phyloP scores from a whole-genome alignment of 1,140 invertebrate species.

The Cyphomyrmex costatus region DNA sequence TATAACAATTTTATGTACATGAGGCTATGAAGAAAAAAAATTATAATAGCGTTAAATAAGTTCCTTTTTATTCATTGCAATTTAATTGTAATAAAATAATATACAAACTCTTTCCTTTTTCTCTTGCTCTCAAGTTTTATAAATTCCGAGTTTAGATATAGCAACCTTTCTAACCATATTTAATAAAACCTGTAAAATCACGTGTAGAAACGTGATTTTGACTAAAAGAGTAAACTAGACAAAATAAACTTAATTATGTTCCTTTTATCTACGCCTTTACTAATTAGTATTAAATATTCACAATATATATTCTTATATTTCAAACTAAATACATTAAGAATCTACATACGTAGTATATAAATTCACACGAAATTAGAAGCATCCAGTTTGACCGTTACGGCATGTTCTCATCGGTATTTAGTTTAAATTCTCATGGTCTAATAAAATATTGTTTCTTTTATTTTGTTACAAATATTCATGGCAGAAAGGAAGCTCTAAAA shows the following conservation, averaged over 20 bases:
- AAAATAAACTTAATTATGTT: slow-evolving; percentile 14
- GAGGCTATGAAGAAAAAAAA: slow-evolving; percentile 29
- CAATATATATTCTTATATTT: too few species aligned
- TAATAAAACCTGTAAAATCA: slow-evolving; percentile 49
- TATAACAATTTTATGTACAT: too few species aligned
- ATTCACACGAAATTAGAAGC: too few species aligned
- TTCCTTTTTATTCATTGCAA: slow-evolving; percentile 11
- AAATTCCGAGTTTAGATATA: slow-evolving; percentile 61
- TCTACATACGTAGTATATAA: too few species aligned
- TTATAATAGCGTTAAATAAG: neutral
- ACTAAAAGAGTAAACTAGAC: slow-evolving; percentile 1
- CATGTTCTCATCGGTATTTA: too few species aligned
- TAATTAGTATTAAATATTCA: slow-evolving; percentile 4
- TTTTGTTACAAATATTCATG: slow-evolving; percentile 13
- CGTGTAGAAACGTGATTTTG: slow-evolving; percentile 48
- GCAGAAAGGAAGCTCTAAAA: neutral
- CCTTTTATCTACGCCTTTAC: neutral
- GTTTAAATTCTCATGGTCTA: too few species aligned
- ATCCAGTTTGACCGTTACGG: too few species aligned
- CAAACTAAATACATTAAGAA: too few species aligned
- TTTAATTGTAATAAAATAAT: slow-evolving; percentile 56
- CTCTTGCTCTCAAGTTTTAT: slow-evolving; percentile 38
- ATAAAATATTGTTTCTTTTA: too few species aligned
- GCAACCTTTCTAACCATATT: slow-evolving; percentile 6
- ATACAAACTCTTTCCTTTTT: slow-evolving; percentile 29